Evolutionary conservation across 1,140 invertebrate species (phyloP).

Genomic region (Mya arenaria): DNA sequence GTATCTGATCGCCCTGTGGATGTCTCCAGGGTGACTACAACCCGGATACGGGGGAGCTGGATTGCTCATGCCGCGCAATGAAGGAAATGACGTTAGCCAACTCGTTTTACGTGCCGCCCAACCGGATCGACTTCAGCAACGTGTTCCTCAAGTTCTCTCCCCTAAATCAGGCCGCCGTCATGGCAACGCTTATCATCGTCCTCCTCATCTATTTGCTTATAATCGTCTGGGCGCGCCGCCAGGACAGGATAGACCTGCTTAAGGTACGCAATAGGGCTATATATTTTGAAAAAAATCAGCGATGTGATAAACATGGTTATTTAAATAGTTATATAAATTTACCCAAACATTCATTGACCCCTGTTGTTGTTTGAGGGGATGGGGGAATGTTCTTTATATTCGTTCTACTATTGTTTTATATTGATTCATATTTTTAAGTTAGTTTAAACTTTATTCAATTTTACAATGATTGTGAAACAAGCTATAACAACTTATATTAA

Average conservation of each 20-base stretch:
- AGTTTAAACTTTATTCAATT: too few species aligned
- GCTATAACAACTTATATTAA: too few species aligned
- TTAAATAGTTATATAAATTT: too few species aligned
- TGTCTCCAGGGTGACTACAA: conserved; percentile 16
- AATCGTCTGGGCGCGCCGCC: conserved; percentile 80
- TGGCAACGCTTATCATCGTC: conserved; percentile 79
- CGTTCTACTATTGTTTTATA: too few species aligned
- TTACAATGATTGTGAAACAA: too few species aligned
- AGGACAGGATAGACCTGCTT: conserved; percentile 78
- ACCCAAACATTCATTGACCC: too few species aligned
- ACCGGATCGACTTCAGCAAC: conserved; percentile 83
- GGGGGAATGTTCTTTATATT: too few species aligned
- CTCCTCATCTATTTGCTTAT: conserved; percentile 79
- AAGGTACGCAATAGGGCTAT: conserved; percentile 50
- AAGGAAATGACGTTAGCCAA: conserved; percentile 53
- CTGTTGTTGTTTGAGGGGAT: too few species aligned
- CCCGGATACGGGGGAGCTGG: not conserved
- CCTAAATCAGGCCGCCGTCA: conserved; percentile 70
- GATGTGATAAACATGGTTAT: too few species aligned
- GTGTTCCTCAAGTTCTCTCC: conserved; percentile 79
- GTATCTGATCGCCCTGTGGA: too few species aligned
- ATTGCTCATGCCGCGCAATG: conserved; percentile 7
- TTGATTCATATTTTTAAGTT: too few species aligned
- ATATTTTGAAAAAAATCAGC: too few species aligned
- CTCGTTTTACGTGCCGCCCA: conserved; percentile 81